Evolutionary conservation across 2,888 invertebrate species (phyloP), one percentile per base, ranked within the genome.

Genomic region (Caenorhabditis sp.): DNA sequence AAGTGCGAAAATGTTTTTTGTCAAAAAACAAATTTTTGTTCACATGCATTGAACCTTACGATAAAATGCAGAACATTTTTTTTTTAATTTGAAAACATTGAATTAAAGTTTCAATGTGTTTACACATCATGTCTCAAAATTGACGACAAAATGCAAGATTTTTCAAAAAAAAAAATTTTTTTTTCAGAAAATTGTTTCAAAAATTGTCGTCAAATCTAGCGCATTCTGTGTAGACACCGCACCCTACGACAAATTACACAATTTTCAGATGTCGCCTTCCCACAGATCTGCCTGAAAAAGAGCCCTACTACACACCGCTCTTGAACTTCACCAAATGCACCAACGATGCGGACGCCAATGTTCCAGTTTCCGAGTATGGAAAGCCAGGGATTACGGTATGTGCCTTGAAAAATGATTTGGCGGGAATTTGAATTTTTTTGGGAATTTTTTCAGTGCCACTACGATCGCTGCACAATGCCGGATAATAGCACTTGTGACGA

Each of bases 241-340:
- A 54, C 12, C 2, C 3, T 47, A 7, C 47, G 26, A 58, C 19
- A 2, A 8, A 10, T n/a, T 26, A 19, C 19, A 22, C 19, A 22
- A 49, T 56, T 12, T 82, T 86, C 68, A 90, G 90, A 85, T 90
- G 90, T 66, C 84, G 84, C 10, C 75, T 90, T 1, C 74, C 76
- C 12, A 73, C 44, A 12, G 90, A 89, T 72, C 69, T 66, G 0
- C 58, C 81, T 16, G 66, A 69, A 35, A 61, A 63, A 10, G 76
- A 84, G 22, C 70, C 26, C 10, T 90, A 88, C 74, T 88, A 74
- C 59, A 87, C 86, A 0, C 16, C 28, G 2, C 22, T 47, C 1
- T 61, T 86, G 4, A 86, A 86, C 38, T 73, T 81, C 58, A 82
- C 86, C 0, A 83, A 86, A 73, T 86, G 86, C 66, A 79, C 80